Percentiles rank a stretch among this genome's conserved stretches.
Evolutionary conservation across 1,140 invertebrate genomes (phyloP).

Genomic region (Reticulitermes speratus): DNA sequence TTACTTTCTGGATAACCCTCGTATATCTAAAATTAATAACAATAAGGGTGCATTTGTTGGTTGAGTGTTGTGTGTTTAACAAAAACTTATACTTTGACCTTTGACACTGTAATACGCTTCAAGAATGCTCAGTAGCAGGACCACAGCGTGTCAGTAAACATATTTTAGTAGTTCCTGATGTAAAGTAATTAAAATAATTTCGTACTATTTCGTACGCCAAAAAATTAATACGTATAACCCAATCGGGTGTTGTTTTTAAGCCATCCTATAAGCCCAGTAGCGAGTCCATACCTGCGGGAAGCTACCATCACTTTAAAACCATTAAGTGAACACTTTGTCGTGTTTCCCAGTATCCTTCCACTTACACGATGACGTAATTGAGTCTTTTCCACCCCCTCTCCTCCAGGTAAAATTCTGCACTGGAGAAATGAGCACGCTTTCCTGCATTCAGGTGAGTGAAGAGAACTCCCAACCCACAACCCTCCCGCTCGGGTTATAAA

Average conservation of each 20-base stretch:
- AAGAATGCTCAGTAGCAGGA: too few relatives aligned
- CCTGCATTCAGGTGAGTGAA: background rate
- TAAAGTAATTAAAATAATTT: too few relatives aligned
- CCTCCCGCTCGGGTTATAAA: background rate
- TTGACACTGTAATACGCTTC: too few relatives aligned
- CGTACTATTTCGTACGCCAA: too few relatives aligned
- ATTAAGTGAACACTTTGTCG: slow-evolving; percentile 2
- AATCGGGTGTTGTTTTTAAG: background rate
- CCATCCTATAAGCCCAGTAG: background rate
- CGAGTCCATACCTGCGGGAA: background rate
- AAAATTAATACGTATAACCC: too few relatives aligned
- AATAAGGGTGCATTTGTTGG: too few relatives aligned
- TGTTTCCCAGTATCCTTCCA: background rate
- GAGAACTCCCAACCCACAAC: background rate
- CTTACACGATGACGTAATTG: slow-evolving; percentile 12
- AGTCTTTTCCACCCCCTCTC: background rate
- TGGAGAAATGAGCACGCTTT: background rate
- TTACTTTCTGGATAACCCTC: too few relatives aligned
- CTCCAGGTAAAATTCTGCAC: background rate
- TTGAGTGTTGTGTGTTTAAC: too few relatives aligned
- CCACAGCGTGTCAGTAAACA: too few relatives aligned
- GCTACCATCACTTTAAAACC: background rate
- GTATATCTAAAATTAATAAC: too few relatives aligned
- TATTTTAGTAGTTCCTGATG: too few relatives aligned
- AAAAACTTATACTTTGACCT: too few relatives aligned